These are phyloP conservation scores for Eleginops maclovinus DNA, from an alignment of 2,113 vertebrate genomes.

Conservation along the genomic window DNA sequence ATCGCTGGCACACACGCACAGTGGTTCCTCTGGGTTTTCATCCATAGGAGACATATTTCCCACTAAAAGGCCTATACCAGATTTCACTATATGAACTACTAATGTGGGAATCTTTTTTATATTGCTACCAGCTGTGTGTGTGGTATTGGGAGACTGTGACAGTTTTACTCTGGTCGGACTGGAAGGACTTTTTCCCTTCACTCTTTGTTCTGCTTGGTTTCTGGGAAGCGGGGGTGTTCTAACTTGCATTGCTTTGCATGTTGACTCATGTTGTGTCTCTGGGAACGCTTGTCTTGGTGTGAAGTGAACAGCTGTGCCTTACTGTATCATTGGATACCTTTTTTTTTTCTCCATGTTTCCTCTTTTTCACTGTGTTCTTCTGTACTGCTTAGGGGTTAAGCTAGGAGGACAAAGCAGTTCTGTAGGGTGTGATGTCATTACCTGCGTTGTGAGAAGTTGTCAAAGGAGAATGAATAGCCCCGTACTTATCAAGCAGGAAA, in stretches of 20 bases:
- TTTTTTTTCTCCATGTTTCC: slow-evolving; percentile 38
- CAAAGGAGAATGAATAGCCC: slow-evolving; percentile 24
- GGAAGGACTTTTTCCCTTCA: slow-evolving; percentile 26
- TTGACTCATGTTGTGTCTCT: slow-evolving; percentile 66
- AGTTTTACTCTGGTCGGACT: slow-evolving; percentile 71
- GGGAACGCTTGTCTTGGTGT: slow-evolving; percentile 56
- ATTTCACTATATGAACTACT: slow-evolving; percentile 33
- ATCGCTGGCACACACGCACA: slow-evolving; percentile 61
- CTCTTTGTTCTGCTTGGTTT: slow-evolving; percentile 53
- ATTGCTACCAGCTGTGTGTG: slow-evolving; percentile 66
- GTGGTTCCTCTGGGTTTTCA: slow-evolving; percentile 65
- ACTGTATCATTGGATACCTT: slow-evolving; percentile 48
- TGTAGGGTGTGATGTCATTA: slow-evolving; percentile 62
- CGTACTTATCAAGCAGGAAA: slow-evolving; percentile 39
- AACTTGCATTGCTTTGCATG: slow-evolving; percentile 76
- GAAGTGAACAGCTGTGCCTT: slow-evolving; percentile 71
- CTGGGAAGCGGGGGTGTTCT: slow-evolving; percentile 67
- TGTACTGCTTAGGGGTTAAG: slow-evolving; percentile 2
- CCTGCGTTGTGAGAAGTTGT: slow-evolving; percentile 44
- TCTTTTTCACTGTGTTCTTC: slow-evolving; percentile 32
- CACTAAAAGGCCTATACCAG: slow-evolving; percentile 47
- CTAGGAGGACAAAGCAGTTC: slow-evolving; percentile 42
- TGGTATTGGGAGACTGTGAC: slow-evolving; percentile 63
- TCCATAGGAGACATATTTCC: slow-evolving; percentile 58
- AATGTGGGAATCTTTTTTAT: slow-evolving; percentile 28